Conservation (phyloP, 1,140 invertebrate genomes). For the Cyphomyrmex costatus region DNA sequence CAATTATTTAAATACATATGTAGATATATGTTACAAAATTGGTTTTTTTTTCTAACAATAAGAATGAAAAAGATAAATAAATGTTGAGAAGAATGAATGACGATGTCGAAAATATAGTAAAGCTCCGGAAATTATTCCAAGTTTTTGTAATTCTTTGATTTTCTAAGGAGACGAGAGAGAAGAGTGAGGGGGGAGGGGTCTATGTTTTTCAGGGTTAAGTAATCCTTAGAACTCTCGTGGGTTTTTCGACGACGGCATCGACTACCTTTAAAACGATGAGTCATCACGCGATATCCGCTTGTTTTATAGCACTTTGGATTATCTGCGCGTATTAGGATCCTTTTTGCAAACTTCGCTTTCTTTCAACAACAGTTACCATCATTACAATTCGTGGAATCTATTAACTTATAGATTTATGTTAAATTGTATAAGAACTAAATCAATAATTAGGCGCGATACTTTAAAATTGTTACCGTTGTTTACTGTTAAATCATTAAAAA, state of each 20-base stretch:
- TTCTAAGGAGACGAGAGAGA: not conserved
- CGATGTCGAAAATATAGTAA: not conserved
- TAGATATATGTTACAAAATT: not conserved
- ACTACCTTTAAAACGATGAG: slow-evolving; percentile 35
- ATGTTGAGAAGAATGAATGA: not conserved
- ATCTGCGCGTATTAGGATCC: slow-evolving; percentile 23
- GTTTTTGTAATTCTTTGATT: not conserved
- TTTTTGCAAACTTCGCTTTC: not conserved
- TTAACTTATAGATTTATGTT: not conserved
- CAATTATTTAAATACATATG: not conserved
- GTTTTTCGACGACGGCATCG: slow-evolving; percentile 49
- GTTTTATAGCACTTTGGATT: slow-evolving; percentile 9
- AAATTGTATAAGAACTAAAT: not conserved
- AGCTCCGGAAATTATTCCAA: not conserved
- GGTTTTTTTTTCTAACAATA: not conserved
- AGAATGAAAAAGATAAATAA: not conserved
- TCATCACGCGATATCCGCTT: slow-evolving; percentile 47
- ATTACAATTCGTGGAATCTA: not conserved
- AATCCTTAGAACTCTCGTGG: slow-evolving; percentile 3
- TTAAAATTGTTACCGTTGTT: not conserved
- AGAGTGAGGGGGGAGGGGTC: too few relatives aligned
- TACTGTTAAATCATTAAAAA: not conserved
- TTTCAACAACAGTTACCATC: not conserved
- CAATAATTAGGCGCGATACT: not conserved
- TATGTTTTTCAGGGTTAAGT: slow-evolving; percentile 32